A percentile compares a stretch with the other conserved stretches of the same genome.
Evolutionary conservation across 1,140 invertebrate genomes (phyloP).

Genomic region (Solenopsis fugax): DNA sequence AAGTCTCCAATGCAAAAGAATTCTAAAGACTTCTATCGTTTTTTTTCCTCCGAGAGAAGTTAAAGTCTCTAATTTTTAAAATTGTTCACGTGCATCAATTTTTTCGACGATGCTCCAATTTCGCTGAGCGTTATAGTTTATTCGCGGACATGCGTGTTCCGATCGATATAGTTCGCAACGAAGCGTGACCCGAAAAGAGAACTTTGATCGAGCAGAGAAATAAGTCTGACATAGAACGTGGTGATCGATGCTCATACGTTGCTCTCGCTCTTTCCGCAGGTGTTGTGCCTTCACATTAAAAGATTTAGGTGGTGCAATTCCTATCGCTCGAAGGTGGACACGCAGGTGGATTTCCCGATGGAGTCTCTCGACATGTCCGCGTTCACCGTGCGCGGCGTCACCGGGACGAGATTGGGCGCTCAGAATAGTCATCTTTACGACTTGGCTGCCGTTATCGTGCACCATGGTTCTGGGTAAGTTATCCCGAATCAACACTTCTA

Average conservation of each 20-base stretch:
- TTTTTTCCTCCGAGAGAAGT: not conserved
- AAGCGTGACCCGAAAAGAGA: constrained; percentile 42
- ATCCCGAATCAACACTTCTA: not conserved
- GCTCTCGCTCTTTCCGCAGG: constrained; percentile 84
- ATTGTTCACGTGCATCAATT: constrained; percentile 1
- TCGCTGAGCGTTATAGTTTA: not conserved
- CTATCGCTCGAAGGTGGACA: constrained; percentile 93
- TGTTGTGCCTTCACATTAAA: constrained; percentile 94
- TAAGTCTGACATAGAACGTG: not conserved
- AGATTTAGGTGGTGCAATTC: constrained; percentile 94
- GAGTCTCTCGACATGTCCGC: constrained; percentile 92
- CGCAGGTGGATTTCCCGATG: constrained; percentile 93
- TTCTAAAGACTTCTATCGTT: not conserved
- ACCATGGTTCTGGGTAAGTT: constrained; percentile 92
- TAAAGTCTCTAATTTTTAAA: not conserved
- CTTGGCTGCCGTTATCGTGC: constrained; percentile 94
- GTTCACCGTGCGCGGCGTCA: constrained; percentile 91
- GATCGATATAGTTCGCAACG: constrained; percentile 30
- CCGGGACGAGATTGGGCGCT: constrained; percentile 89
- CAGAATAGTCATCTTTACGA: constrained; percentile 91
- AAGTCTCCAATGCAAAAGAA: not conserved
- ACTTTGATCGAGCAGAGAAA: constrained; percentile 38
- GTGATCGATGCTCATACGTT: constrained; percentile 32
- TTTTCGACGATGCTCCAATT: constrained; percentile 32
- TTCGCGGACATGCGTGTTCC: constrained; percentile 15